Evolutionary conservation across 2,113 vertebrate species (phyloP), one percentile per base, ranked within the genome.

Genomic region (Probosciger aterrimus): DNA sequence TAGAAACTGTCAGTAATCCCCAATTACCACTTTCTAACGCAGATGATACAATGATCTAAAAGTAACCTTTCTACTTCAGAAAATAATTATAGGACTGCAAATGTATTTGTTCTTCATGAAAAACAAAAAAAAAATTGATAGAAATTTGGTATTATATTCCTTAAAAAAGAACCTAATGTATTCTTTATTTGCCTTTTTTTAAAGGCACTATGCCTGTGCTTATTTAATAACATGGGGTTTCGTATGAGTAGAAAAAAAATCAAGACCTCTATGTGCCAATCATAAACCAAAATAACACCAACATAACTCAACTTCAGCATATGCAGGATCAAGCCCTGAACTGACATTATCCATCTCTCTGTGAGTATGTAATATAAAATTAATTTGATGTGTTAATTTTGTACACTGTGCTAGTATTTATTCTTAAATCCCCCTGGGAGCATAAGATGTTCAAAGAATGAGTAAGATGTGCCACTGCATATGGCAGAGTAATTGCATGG

Each of bases 311-410:
- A 39, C 28, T 60, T 76, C 87, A 92, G 49, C 59, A 79, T 52
- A 73, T 53, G 44, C 59, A 91, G 64, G 52, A 88, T 83, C 83
- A 82, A 95, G 53, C 15, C 57, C 57, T 74, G 65, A 84, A 91
- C 1, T 86, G 70, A 88, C 52, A 82, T 50, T 78, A 63, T 70
- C 44, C 44, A 52, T 88, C 77, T 62, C 14, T 62, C 7, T 50
- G 14, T 76, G 13, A 68, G 14, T 44, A 71, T 59, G 55, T 22
- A 94, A 85, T 47, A 82, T 52, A 92, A 92, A 73, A 90, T 79
- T 86, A 91, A 94, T 91, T 63, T 87, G 73, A 52, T 91, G 55
- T 57, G 82, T 89, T 78, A 93, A 91, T 86, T 93, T 88, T 92
- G 19, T 47, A 47, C 44, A 89, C 55, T 71, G 18, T 35, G 24